Evolutionary conservation across 2,888 invertebrate species (phyloP), one percentile per base, ranked within the genome.

Genomic region (Hirtodrosophila alboralis): DNA sequence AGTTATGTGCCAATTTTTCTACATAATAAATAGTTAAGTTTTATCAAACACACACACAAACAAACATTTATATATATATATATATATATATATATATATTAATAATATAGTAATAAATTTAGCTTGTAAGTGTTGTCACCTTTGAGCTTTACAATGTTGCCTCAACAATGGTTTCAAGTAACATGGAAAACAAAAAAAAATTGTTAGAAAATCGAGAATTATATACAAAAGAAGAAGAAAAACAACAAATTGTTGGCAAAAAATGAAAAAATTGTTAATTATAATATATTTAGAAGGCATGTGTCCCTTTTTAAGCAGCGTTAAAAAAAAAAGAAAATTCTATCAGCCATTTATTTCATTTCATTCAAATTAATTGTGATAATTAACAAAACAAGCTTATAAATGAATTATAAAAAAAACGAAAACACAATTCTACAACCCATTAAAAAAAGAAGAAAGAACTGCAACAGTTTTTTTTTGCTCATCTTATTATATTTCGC

Each of bases 101-200:
- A 53, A 58, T 33, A 62, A 56, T 49, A 61, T 56, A 58, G 33
- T 59, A 7, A 37, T 49, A 14, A 43, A 56, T 26, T 45, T 81
- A 78, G 71, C 13, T 21, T 30, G 13, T 84, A 84, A 84, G 84
- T 84, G 84, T 87, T 83, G 85, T 75, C 85, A 83, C 84, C 87
- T 77, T 84, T 86, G 87, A 84, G 84, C 84, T 84, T 84, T 84
- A 84, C 87, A 87, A 79, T 87, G 87, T 83, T 86, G 84, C 84
- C 84, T 84, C 87, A 87, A 84, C 84, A 84, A 83, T 77, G 87
- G 87, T 87, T 87, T 84, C 87, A 86, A 53, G 62, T 75, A 66
- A 58, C 65, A 68, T 59, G 68, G 54, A 64, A 62, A 84, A 64
- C 47, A 68, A 68, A 84, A 64, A 44, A 68, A 68, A 72, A 68